phyloP scores from a whole-genome alignment of 2,797 vertebrate species.

The Hemibagrus guttatus region DNA sequence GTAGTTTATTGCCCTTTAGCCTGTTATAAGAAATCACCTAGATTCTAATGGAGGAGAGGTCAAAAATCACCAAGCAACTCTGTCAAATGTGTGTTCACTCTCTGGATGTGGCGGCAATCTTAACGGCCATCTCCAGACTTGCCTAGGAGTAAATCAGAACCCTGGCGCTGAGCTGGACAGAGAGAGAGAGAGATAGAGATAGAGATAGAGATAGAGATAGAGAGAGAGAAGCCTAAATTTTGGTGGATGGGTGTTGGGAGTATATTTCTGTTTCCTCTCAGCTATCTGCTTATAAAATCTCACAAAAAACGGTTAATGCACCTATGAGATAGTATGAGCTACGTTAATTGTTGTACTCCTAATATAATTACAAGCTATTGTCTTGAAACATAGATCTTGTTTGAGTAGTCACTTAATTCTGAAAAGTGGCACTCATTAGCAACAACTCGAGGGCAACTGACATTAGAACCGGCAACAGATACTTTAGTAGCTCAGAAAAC shows the following conservation, averaged over 20 bases:
- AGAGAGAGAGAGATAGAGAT: slow-evolving; percentile 63
- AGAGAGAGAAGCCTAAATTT: slow-evolving; percentile 10
- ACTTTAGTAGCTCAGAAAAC: neutral
- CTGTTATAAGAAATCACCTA: slow-evolving; percentile 75
- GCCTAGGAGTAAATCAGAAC: slow-evolving; percentile 76
- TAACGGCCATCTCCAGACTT: slow-evolving; percentile 69
- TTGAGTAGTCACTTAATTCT: neutral
- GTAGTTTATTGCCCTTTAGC: slow-evolving; percentile 74
- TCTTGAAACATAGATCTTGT: neutral
- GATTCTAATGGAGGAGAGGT: slow-evolving; percentile 72
- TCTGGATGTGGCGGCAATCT: slow-evolving; percentile 72
- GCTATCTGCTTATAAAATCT: neutral
- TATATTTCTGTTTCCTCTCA: neutral
- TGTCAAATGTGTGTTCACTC: slow-evolving; percentile 68
- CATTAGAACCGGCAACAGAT: neutral
- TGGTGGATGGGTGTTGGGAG: neutral
- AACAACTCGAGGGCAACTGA: neutral
- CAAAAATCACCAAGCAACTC: slow-evolving; percentile 63
- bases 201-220: slow-evolving; percentile 53
- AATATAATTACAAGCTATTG: slow-evolving; percentile 25
- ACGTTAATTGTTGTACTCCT: slow-evolving; percentile 46
- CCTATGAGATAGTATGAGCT: slow-evolving; percentile 40
- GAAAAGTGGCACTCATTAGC: neutral
- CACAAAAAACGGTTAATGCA: slow-evolving; percentile 57
- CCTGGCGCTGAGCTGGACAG: slow-evolving; percentile 65